Evolutionary conservation across 2,888 invertebrate genomes (phyloP), one percentile per base, ranked within the genome.

Genomic region (Troides oblongomaculatus): DNA sequence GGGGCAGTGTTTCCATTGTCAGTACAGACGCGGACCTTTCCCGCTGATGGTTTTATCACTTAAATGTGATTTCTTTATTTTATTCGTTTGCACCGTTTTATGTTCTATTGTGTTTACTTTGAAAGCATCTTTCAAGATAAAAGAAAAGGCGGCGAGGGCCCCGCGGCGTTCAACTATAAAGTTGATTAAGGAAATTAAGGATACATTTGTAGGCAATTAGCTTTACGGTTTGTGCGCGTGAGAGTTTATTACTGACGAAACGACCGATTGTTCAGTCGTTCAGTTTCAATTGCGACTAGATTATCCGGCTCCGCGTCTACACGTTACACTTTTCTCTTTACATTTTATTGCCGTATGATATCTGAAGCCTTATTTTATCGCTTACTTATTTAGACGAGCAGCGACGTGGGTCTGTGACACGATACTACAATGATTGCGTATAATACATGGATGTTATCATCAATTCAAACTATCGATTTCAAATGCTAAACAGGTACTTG

Each of bases 61-160:
- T 67, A 67, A 67, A 62, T 57, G 67, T 58, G 67, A 58, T 67
- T 67, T 62, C 62, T 67, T 66, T 39, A 66, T 66, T 62, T 67
- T 67, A 57, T 67, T 67, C 67, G 17, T 30, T 30, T 57, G 30
- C 56, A 62, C 23, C 23, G 67, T 67, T 67, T 62, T 67, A 67
- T 57, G 43, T 67, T 46, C 67, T 57, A 67, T 67, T 67, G 67
- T 67, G 43, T 57, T 66, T 56, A 57, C 61, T 62, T 62, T 67
- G 62, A 62, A 67, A 57, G 66, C 61, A 25, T 43, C 23, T 66
- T 53, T 43, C 56, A 43, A 62, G 61, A 66, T 66, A 59, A 65
- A 59, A 65, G 65, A 53, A 30, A 4, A 60, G 60, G 50, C 57
- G 58, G 59, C 30, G 60, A 53, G 60, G n/a, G 60, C 50, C n/a